Evolutionary conservation across 2,113 vertebrate species (phyloP).

Genomic region (Neolamprologus variostigma): DNA sequence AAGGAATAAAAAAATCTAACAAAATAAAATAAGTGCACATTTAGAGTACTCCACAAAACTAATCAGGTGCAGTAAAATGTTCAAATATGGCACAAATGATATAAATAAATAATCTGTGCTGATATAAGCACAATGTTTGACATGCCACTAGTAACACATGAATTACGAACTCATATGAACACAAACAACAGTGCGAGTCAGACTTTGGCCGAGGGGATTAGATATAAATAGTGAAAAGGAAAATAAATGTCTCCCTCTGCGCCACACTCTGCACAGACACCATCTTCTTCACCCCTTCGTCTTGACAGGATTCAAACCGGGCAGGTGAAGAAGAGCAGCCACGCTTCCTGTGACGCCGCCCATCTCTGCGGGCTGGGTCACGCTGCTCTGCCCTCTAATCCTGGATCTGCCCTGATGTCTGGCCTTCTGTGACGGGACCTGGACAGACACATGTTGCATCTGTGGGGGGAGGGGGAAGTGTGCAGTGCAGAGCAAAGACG

Average conservation of each 20-base stretch:
- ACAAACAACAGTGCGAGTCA: not conserved
- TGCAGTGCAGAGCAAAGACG: not conserved
- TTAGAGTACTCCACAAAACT: not conserved
- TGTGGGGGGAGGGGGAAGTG: not conserved
- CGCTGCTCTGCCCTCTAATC: not conserved
- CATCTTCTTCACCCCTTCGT: not conserved
- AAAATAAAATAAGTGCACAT: not conserved
- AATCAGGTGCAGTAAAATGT: not conserved
- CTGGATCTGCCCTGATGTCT: not conserved
- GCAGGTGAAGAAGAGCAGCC: not conserved
- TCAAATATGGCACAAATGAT: slow-evolving; percentile 16
- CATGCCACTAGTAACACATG: not conserved
- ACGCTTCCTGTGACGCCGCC: not conserved
- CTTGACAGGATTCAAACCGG: not conserved
- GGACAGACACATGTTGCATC: slow-evolving; percentile 13
- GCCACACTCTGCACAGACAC: not conserved
- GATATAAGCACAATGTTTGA: not conserved
- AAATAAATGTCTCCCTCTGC: not conserved
- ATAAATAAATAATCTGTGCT: slow-evolving; percentile 18
- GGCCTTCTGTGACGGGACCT: slow-evolving; percentile 15
- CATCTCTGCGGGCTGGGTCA: not conserved
- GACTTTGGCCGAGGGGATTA: not conserved
- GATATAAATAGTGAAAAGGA: not conserved
- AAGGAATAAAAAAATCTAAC: not conserved
- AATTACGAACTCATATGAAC: not conserved